phyloP scores from a whole-genome alignment of 2,113 vertebrate species.

The Ovis aries region ARS-UI_Ramb_v3.0 NC_056055.1:75280001-75280500 shows the following conservation, averaged over 20 bases:
- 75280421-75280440: neutral
- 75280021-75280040: neutral
- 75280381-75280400: constrained; percentile 13
- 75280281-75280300: neutral
- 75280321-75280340: constrained; percentile 12
- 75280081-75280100: neutral
- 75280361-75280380: neutral
- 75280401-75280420: neutral
- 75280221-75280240: neutral
- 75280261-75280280: neutral
- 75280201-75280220: neutral
- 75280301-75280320: constrained; percentile 39
- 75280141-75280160: constrained; percentile 6
- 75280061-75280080: neutral
- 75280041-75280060: neutral
- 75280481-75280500: neutral
- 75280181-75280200: neutral
- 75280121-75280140: neutral
- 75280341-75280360: constrained; percentile 13
- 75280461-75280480: neutral
- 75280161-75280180: constrained; percentile 18
- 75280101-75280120: neutral
- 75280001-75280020: neutral
- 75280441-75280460: neutral
- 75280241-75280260: neutral